Percentiles rank a stretch among this genome's conserved stretches.
phyloP scores from a whole-genome alignment of 2,797 vertebrate genomes.

The Alouatta caraya region DNA sequence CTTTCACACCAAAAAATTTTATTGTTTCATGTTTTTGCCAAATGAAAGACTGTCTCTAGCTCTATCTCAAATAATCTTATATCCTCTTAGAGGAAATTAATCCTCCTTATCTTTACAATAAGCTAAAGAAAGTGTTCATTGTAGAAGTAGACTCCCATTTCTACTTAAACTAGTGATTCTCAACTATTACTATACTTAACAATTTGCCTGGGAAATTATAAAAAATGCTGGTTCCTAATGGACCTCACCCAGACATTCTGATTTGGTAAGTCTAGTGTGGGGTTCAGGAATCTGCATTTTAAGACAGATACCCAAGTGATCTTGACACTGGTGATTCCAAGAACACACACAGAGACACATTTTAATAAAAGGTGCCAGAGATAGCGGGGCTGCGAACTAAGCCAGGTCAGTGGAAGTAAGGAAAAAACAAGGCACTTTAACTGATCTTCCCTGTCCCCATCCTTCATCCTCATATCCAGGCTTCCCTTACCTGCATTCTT shows the following conservation, averaged over 20 bases:
- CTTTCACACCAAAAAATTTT: neutral
- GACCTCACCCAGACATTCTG: neutral
- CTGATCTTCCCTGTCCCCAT: neutral
- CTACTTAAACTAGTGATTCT: neutral
- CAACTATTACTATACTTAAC: neutral
- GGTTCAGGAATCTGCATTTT: neutral
- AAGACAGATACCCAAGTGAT: neutral
- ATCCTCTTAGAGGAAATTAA: neutral
- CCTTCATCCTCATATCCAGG: neutral
- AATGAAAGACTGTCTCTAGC: neutral
- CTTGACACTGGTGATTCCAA: neutral
- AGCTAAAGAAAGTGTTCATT: neutral
- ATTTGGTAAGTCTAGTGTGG: neutral
- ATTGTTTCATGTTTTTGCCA: neutral
- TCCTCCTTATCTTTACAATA: neutral
- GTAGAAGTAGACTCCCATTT: neutral
- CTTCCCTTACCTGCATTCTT: neutral
- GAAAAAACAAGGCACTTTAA: neutral
- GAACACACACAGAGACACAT: neutral
- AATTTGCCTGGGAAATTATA: neutral
- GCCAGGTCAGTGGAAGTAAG: neutral
- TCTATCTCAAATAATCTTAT: neutral
- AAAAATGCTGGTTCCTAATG: neutral
- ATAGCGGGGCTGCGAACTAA: neutral
- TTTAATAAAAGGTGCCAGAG: neutral